Base-by-base conservation (phyloP, 2,113 vertebrate genomes). In the Paramisgurnus dabryanus region DNA sequence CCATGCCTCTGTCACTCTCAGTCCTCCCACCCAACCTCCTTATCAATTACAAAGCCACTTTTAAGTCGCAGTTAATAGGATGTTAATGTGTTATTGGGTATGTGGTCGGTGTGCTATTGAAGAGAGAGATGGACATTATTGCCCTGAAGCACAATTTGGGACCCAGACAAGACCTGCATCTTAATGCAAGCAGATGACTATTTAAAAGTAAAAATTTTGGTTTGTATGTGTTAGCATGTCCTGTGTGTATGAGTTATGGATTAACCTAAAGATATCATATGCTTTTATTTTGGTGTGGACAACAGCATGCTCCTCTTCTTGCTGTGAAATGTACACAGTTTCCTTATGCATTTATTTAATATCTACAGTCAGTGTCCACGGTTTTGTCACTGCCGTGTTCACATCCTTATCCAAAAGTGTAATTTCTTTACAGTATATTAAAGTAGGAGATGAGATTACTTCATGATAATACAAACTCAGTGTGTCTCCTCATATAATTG, bases 1-100 rank as follows among this genome's bases (percentile, higher is more conserved):
- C 77, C 78, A 65, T 70, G 47, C 75, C 71, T 67, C 78, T 65
- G 77, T 84, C 84, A 82, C 60, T 74, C 67, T 82, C 45, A 41
- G 63, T 60, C 68, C 78, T 57, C 50, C 64, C 69, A 63, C 66
- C 71, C 63, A 80, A 40, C 68, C 63, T 85, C 82, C 80, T 80
- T 74, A 79, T 84, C 76, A 80, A 79, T 83, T 80, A 83, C 81
- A 80, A 79, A 83, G 79, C 7, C 73, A 63, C 72, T 65, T 84
- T 82, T 66, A 78, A 81, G 60, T 70, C 61, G 39, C 47, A 69
- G 78, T 80, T 84, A 82, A 80, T 69, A 45, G 65, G 69, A 82
- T 77, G 49, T 61, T 76, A 84, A 73, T 82, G 78, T 58, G 50
- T 79, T 83, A 81, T 79, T 83, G 80, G 64, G 55, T 73, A 61